phyloP scores from a whole-genome alignment of 2,113 vertebrate species.

The Xiphophorus maculatus region DNA sequence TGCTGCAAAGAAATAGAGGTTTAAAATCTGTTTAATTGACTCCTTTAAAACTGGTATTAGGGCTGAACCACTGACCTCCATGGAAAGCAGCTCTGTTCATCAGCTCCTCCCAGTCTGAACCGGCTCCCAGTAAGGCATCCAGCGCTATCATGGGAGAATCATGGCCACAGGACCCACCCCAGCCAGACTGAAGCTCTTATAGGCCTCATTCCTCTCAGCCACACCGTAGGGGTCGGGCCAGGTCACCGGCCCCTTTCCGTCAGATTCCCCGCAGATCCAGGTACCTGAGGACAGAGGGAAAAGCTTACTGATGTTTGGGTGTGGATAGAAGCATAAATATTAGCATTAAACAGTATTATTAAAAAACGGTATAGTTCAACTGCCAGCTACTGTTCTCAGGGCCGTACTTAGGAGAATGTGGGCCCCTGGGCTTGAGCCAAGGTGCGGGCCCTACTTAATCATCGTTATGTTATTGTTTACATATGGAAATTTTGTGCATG shows the following conservation, averaged over 20 bases:
- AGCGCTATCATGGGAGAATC: conserved; percentile 88
- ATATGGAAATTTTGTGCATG: too few relatives aligned
- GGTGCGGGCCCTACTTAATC: too few relatives aligned
- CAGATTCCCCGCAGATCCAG: conserved; percentile 78
- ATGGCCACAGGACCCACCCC: conserved; percentile 85
- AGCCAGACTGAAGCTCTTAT: conserved; percentile 82
- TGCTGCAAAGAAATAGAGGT: too few relatives aligned
- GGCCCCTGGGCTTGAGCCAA: too few relatives aligned
- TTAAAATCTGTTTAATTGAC: too few relatives aligned
- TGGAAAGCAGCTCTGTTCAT: conserved; percentile 81
- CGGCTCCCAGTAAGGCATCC: conserved; percentile 81
- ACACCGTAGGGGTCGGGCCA: conserved; percentile 75
- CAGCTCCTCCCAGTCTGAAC: conserved; percentile 80
- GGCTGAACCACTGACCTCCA: conserved; percentile 75
- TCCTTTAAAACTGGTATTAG: too few relatives aligned
- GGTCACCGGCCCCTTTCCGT: conserved; percentile 65
- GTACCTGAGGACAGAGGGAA: conserved; percentile 74
- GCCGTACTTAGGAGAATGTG: too few relatives aligned
- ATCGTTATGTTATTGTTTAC: too few relatives aligned
- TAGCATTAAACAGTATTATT: too few relatives aligned
- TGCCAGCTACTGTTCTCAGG: too few relatives aligned
- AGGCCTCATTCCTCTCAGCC: conserved; percentile 79
- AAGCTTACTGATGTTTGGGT: not conserved
- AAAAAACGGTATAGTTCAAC: too few relatives aligned
- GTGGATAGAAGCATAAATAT: too few relatives aligned